Evolutionary conservation across 2,797 vertebrate genomes (phyloP), one percentile per base, ranked within the genome.

Genomic region (Neopelma chrysocephalum): DNA sequence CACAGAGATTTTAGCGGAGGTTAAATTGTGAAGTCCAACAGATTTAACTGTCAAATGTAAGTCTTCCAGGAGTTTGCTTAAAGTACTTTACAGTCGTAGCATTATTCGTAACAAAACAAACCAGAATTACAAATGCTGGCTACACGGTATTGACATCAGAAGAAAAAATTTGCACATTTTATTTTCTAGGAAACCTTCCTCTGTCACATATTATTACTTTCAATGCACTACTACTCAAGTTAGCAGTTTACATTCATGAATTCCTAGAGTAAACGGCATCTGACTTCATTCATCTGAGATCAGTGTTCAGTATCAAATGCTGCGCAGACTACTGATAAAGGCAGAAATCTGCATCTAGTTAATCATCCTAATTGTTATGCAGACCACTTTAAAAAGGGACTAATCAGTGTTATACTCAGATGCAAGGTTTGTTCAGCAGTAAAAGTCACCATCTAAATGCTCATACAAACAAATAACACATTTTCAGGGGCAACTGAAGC

Each of bases 311-410:
- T n/a, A 92, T 17, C 72, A 95, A 90, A 76, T 15, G 15, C 80
- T 82, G 80, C 4, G 0, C 57, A 94, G 56, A 71, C 61, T 88
- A 83, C 65, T 26, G 62, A 91, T 54, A 94, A 80, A 90, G 76
- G 68, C 60, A 89, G 71, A 86, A 94, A 94, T 84, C 75, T 93
- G 82, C 80, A 91, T 90, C 68, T 61, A 69, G 31, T 89, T 95
- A 89, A 94, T 89, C 88, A 94, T 32, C 43, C 65, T 77, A 86
- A 84, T 82, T 93, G 70, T 86, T 76, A 87, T 26, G 68, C 78
- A 95, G 73, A 70, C 38, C 22, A 58, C 66, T 92, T 91, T 38
- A 85, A 80, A 93, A 94, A 95, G 48, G 73, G 82, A 86, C 45
- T 94, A 72, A 85, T 94, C 79, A 88, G 81, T 38, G 50, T 60